Evolutionary conservation across 1,140 invertebrate genomes (phyloP), one percentile per base, ranked within the genome.

Genomic region (Drosophila obscura): DNA sequence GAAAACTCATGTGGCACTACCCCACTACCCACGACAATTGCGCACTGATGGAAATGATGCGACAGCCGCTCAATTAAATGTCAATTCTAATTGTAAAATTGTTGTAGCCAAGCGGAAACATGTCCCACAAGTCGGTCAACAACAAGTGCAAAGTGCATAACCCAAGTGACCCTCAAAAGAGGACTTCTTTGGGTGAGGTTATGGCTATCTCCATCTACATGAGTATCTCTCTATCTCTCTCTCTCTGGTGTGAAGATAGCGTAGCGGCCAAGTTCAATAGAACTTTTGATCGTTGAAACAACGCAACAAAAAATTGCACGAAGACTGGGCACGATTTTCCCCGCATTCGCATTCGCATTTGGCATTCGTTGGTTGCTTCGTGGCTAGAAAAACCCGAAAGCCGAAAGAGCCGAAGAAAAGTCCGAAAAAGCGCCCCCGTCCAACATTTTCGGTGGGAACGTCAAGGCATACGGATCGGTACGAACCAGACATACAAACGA

Each of bases 371-470:
- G 1, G 4, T 11, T 39, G 64, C 50, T 58, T 58, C 45, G 31
- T 43, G 64, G 51, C 44, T 57, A 69, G 64, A 58, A 69, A 69
- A 69, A 69, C 64, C 66, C 61, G 59, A 73, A 63, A 9, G 7
- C 31, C 49, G 39, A 53, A 39, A 73, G 53, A 43, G 44, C 45
- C 31, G 24, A 44, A 19, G 35, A 58, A 75, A 66, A 73, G 45
- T 24, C 69, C 51, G 64, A 57, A 69, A 67, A 69, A 69, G 64
- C 50, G 22, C 24, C 61, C 11, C 35, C 35, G 2, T 39, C 43
- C 55, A 22, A 39, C 80, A 88, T 83, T 85, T 85, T 85, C 67
- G 78, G 75, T 87, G 69, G 74, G 59, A 85, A 58, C 79, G 69
- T 88, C 83, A 85, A 85, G 83, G 82, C 82, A 87, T 74, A 63